These are phyloP conservation scores for Gandaritis pyraliata DNA, from an alignment of 2,888 invertebrate genomes.

Conservation along the genomic window DNA sequence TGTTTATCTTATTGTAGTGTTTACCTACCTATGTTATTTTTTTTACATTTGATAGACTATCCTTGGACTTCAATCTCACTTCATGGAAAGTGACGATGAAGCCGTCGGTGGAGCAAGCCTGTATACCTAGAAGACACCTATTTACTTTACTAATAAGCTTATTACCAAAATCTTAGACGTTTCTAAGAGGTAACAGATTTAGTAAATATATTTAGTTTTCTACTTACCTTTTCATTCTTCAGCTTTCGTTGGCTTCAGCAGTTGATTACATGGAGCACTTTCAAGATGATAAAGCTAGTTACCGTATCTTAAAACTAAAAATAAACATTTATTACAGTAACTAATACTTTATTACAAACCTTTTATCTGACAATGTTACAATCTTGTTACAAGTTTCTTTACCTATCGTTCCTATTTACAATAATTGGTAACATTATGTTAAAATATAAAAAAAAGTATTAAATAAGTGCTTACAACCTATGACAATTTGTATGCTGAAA, in stretches of 20 bases:
- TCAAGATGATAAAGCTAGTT: conserved; percentile 1
- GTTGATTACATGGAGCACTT: neutral
- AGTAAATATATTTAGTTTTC: neutral
- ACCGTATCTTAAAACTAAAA: conserved; percentile 38
- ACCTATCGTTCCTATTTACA: conserved; percentile 63
- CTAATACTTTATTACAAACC: conserved; percentile 78
- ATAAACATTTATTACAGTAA: conserved; percentile 53
- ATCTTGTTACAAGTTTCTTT: conserved; percentile 52
- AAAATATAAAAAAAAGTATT: conserved; percentile 62
- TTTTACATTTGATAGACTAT: too few relatives aligned
- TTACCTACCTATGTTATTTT: too few relatives aligned
- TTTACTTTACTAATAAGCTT: too few relatives aligned
- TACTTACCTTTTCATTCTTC: conserved; percentile 15
- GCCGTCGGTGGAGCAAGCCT: too few relatives aligned
- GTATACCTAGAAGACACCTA: too few relatives aligned
- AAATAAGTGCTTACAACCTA: conserved; percentile 70
- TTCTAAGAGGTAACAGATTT: too few relatives aligned
- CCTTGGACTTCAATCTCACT: too few relatives aligned
- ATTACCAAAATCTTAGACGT: too few relatives aligned
- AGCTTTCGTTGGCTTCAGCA: neutral
- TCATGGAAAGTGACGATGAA: too few relatives aligned
- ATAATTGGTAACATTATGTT: conserved; percentile 74
- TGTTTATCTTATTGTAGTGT: too few relatives aligned
- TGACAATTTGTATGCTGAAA: conserved; percentile 76
- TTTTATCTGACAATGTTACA: conserved; percentile 43